A percentile compares a stretch with the other conserved stretches of the same genome.
Conservation (phyloP, 2,113 vertebrate species). For the Alaudala cheleensis region DNA sequence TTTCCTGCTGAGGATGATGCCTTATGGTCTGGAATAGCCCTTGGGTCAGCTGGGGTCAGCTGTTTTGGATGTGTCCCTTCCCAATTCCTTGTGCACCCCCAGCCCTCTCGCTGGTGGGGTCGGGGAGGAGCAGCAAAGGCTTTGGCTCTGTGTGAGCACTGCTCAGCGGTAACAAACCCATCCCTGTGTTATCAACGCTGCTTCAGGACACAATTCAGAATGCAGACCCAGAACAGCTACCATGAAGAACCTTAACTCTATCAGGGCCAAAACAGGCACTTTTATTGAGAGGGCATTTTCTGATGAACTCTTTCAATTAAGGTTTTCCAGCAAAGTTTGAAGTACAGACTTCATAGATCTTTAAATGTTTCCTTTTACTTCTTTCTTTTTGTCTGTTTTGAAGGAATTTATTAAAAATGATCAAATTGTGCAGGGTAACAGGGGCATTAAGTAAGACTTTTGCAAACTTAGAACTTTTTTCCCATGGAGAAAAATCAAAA, state of each 20-base stretch:
- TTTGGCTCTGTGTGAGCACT: neutral
- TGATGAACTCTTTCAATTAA: neutral
- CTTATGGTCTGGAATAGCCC: neutral
- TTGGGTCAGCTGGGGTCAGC: neutral
- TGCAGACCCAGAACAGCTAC: rapidly evolving
- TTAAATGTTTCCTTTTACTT: neutral
- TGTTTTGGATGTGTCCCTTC: neutral
- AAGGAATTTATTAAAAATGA: neutral
- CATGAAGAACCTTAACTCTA: neutral
- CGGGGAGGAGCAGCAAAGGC: neutral
- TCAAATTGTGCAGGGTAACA: neutral
- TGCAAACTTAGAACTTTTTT: neutral
- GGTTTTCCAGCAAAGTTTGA: neutral
- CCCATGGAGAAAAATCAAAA: neutral
- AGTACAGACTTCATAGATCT: neutral
- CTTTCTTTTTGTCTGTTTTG: neutral
- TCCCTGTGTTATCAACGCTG: neutral
- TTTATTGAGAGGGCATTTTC: neutral
- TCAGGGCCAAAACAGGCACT: neutral
- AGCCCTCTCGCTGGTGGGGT: rapidly evolving
- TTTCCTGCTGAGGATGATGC: neutral
- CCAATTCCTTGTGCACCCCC: neutral
- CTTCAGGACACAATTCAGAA: neutral
- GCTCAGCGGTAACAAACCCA: neutral
- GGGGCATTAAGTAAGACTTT: neutral